Conservation (phyloP, 2,888 invertebrate genomes). For the Cephus sareptanus region DNA sequence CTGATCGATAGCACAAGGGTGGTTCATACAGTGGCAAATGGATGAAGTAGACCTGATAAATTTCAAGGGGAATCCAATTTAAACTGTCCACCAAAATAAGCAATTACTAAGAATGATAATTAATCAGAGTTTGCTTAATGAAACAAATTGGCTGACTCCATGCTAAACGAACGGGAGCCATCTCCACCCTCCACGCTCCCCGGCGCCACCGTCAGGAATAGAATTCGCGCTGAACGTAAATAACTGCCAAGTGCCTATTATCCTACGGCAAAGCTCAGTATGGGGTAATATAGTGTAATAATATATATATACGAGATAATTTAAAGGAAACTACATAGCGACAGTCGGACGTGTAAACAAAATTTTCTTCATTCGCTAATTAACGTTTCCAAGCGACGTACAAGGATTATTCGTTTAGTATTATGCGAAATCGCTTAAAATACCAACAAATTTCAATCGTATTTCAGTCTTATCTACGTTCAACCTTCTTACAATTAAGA, state of each 20-base stretch:
- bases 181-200: neutral
- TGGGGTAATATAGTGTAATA: too few relatives aligned
- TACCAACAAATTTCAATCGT: too few relatives aligned
- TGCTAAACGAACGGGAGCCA: neutral
- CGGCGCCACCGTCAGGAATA: neutral
- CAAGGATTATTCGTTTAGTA: too few relatives aligned
- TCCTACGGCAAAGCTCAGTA: neutral
- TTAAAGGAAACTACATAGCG: neutral
- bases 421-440: too few relatives aligned
- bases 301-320: too few relatives aligned
- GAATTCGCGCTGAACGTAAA: neutral
- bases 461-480: neutral
- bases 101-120: conserved; percentile 14
- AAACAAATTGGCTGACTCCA: conserved; percentile 5
- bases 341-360: neutral
- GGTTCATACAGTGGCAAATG: neutral
- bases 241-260: neutral
- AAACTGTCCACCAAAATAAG: conserved; percentile 6
- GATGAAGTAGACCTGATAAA: neutral
- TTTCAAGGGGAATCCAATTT: neutral
- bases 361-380: too few relatives aligned
- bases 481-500: neutral
- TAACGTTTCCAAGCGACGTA: too few relatives aligned
- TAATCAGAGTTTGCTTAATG: conserved; percentile 11
- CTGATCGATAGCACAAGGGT: neutral